Evolutionary conservation across 2,888 invertebrate genomes (phyloP).

Genomic region (Cephus sareptanus): DNA sequence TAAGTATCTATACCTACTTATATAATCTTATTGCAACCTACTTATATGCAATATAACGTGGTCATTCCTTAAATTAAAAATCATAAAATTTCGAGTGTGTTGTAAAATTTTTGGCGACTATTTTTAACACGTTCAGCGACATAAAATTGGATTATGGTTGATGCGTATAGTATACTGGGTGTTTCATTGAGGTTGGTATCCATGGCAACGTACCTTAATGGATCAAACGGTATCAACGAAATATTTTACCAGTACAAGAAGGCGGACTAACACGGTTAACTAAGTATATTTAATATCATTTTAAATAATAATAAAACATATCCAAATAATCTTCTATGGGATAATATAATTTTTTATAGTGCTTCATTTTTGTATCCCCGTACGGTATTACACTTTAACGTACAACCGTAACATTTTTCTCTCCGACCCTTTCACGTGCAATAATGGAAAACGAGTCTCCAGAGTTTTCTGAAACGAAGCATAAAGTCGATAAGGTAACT

Average conservation of each 20-base stretch:
- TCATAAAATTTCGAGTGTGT: not conserved
- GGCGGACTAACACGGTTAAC: not conserved
- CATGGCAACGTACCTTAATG: constrained; percentile 34
- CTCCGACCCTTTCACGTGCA: not conserved
- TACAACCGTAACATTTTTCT: not conserved
- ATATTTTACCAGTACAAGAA: not conserved
- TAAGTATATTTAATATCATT: not conserved
- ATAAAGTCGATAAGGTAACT: not conserved
- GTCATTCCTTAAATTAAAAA: not conserved
- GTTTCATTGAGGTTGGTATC: constrained; percentile 25
- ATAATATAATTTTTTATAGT: not conserved
- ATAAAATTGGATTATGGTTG: not conserved
- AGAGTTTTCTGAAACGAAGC: not conserved
- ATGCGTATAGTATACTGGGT: not conserved
- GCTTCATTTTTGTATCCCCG: not conserved
- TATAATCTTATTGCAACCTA: not conserved
- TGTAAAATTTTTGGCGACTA: not conserved
- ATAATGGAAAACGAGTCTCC: not conserved
- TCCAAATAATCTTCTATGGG: not conserved
- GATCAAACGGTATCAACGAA: constrained; percentile 40
- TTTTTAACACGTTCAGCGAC: not conserved
- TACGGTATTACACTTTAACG: not conserved
- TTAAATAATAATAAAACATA: not conserved
- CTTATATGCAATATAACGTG: not conserved
- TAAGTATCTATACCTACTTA: not conserved